A percentile compares a stretch with the other conserved stretches of the same genome.
Conservation (phyloP, 2,888 invertebrate species). For the Drosophila seclusa region DNA sequence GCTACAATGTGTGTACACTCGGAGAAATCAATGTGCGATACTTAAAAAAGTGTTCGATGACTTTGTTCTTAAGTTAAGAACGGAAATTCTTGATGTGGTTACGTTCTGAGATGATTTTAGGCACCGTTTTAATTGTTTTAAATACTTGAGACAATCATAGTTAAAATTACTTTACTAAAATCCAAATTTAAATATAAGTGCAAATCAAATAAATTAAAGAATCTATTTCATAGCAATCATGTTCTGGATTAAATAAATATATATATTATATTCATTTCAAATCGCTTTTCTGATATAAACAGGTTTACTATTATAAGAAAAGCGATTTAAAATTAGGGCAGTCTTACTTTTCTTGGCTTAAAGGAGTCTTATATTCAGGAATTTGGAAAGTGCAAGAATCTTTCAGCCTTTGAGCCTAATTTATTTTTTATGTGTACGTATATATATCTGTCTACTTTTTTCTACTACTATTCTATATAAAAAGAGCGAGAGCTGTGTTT, state of each 20-base stretch:
- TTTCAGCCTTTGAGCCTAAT: background rate
- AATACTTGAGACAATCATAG: background rate
- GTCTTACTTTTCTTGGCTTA: background rate
- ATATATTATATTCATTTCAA: too few species aligned
- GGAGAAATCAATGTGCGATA: background rate
- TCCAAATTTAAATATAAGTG: background rate
- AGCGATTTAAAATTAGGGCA: background rate
- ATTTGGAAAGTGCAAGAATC: background rate
- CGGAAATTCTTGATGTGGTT: background rate
- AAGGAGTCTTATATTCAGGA: background rate
- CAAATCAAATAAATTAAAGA: background rate
- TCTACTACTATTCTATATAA: constrained; percentile 22
- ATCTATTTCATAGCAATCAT: background rate
- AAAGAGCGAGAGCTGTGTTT: constrained; percentile 4
- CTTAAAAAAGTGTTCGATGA: background rate
- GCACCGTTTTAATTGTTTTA: background rate
- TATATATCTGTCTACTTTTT: constrained; percentile 56
- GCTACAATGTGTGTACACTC: constrained; percentile 5
- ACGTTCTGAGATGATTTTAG: background rate
- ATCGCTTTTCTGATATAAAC: too few species aligned
- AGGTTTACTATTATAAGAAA: too few species aligned
- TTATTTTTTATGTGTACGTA: constrained; percentile 3
- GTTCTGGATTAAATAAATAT: background rate
- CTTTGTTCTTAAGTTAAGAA: background rate
- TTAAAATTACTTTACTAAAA: background rate